Evolutionary conservation across 2,113 vertebrate genomes (phyloP).

Genomic region (Entosphenus tridentatus): DNA sequence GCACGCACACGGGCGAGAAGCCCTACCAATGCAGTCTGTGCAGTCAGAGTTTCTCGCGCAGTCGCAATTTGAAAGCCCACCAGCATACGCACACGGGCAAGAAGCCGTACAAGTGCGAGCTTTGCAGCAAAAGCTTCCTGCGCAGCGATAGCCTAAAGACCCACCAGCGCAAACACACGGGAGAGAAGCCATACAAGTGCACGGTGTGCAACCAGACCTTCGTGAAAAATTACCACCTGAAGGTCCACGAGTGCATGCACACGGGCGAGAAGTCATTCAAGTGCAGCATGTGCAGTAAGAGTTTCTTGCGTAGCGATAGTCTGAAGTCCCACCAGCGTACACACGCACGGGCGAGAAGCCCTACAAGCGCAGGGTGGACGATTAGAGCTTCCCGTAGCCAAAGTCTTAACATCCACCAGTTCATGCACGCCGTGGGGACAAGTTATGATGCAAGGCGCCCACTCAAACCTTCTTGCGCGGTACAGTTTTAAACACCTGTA

Average conservation of each 20-base stretch:
- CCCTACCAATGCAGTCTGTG: conserved; percentile 14
- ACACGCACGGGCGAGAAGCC: conserved; percentile 42
- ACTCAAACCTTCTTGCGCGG: neutral
- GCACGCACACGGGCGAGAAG: neutral
- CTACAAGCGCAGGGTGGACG: conserved; percentile 34
- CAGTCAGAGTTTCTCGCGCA: conserved; percentile 27
- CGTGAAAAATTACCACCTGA: neutral
- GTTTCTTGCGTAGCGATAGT: conserved; percentile 25
- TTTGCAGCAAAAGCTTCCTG: conserved; percentile 37
- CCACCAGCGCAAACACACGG: conserved; percentile 33
- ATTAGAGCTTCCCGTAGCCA: conserved; percentile 34
- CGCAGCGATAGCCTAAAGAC: conserved; percentile 31
- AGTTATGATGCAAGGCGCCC: conserved; percentile 32
- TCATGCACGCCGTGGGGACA: conserved; percentile 28
- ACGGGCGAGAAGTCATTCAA: neutral
- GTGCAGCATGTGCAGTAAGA: conserved; percentile 19
- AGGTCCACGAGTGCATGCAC: conserved; percentile 1
- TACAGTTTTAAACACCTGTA: too few species aligned
- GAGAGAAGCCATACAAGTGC: conserved; percentile 29
- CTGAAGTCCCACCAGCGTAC: conserved; percentile 29
- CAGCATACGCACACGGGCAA: conserved; percentile 40
- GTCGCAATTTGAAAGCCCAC: conserved; percentile 26
- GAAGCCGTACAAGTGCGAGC: conserved; percentile 34
- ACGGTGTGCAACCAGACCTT: conserved; percentile 19
- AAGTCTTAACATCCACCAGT: conserved; percentile 33